These are phyloP conservation scores for Rhynchopsitta pachyrhyncha DNA, from an alignment of 2,113 vertebrate species.

Conservation along the genomic window DNA sequence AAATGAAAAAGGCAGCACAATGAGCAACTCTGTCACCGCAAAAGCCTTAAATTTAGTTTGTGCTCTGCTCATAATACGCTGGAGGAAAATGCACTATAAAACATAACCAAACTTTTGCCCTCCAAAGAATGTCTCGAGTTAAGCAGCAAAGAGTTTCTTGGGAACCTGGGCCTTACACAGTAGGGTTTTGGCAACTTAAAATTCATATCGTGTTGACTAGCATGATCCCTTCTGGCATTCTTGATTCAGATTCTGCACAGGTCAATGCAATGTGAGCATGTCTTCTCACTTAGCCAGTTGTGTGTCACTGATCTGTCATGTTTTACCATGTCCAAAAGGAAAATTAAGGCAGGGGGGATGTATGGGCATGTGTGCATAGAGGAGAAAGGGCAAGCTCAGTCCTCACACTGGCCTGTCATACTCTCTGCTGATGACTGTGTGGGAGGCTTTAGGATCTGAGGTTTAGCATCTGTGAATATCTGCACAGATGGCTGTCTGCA, in stretches of 20 bases:
- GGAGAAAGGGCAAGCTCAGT: background rate
- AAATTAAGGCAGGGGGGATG: fast-evolving
- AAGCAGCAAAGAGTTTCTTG: background rate
- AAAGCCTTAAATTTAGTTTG: background rate
- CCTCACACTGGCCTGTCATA: background rate
- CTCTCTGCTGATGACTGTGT: background rate
- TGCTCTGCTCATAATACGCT: background rate
- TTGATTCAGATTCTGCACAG: background rate
- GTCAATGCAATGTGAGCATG: background rate
- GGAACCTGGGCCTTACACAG: background rate
- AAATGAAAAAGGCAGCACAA: background rate
- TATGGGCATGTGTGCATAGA: background rate
- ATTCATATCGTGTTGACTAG: background rate
- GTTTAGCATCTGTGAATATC: background rate
- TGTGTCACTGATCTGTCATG: background rate
- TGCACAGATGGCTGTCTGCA: background rate
- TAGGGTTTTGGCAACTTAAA: background rate
- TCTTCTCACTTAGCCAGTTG: background rate
- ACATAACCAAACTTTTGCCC: background rate
- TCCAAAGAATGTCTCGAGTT: background rate
- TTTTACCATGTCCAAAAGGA: background rate
- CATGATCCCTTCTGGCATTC: background rate
- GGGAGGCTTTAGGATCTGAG: background rate
- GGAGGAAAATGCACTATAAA: background rate
- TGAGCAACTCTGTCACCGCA: background rate